Evolutionary conservation across 2,888 invertebrate genomes (phyloP).

Genomic region (Drosophila cognata): DNA sequence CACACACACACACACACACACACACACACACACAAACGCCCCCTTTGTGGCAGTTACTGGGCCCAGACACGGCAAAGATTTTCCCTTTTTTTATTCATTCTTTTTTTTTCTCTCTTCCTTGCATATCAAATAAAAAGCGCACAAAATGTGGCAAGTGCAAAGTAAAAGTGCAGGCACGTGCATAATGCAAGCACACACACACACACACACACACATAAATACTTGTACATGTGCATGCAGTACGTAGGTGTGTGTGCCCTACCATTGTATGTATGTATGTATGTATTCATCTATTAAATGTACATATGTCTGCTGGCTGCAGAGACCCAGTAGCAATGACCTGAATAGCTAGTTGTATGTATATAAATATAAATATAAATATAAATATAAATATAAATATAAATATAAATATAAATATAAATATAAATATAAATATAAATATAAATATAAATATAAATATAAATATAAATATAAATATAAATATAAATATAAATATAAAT

Average conservation of each 20-base stretch:
- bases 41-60: conserved; percentile 39
- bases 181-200: conserved; percentile 42
- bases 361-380: neutral
- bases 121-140: conserved; percentile 50
- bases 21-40: conserved; percentile 4
- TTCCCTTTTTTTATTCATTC: conserved; percentile 36
- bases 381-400: neutral
- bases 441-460: too few species aligned
- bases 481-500: too few species aligned
- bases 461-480: too few species aligned
- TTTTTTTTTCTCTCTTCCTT: conserved; percentile 17
- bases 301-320: neutral
- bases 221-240: too few species aligned
- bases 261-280: neutral
- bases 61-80: conserved; percentile 47
- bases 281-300: neutral
- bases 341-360: conserved; percentile 3
- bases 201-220: conserved; percentile 4
- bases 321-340: conserved; percentile 38
- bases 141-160: conserved; percentile 69
- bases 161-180: conserved; percentile 70
- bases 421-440: too few species aligned
- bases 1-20: conserved; percentile 1
- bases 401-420: too few species aligned
- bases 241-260: conserved; percentile 4